Evolutionary conservation across 2,888 invertebrate species (phyloP).

Genomic region (Hypolimnas misippus): DNA sequence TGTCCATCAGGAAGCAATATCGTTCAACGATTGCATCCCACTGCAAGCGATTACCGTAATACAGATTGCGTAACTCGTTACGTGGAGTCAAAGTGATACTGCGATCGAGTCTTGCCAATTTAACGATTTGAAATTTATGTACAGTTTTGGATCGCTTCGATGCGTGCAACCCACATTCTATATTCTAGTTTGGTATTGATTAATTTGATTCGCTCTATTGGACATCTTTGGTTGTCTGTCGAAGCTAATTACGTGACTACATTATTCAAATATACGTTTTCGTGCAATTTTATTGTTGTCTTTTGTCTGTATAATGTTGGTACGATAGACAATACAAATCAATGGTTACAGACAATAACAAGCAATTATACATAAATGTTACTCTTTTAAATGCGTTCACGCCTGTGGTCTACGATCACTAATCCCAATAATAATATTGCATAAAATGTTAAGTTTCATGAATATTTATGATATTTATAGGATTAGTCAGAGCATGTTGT

Average conservation of each 20-base stretch:
- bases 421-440: neutral
- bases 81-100: conserved; percentile 43
- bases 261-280: neutral
- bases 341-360: too few relatives aligned
- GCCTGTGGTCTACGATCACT: neutral
- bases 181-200: conserved; percentile 13
- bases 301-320: too few relatives aligned
- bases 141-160: conserved; percentile 26
- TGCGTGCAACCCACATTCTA: conserved; percentile 29
- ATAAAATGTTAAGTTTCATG: neutral
- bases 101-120: conserved; percentile 31
- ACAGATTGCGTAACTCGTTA: conserved; percentile 52
- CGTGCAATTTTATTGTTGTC: too few relatives aligned
- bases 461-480: conserved; percentile 1
- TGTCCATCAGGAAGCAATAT: conserved; percentile 39
- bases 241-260: neutral
- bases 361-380: too few relatives aligned
- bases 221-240: conserved; percentile 1
- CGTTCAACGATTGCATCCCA: conserved; percentile 27
- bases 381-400: too few relatives aligned
- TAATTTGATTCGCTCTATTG: conserved; percentile 19
- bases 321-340: too few relatives aligned
- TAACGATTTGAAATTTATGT: conserved; percentile 33
- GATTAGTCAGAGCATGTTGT: neutral
- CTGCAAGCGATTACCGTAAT: conserved; percentile 37